Evolutionary conservation across 1,140 invertebrate species (phyloP), one percentile per base, ranked within the genome.

Genomic region (Gonioctena quinquepunctata): DNA sequence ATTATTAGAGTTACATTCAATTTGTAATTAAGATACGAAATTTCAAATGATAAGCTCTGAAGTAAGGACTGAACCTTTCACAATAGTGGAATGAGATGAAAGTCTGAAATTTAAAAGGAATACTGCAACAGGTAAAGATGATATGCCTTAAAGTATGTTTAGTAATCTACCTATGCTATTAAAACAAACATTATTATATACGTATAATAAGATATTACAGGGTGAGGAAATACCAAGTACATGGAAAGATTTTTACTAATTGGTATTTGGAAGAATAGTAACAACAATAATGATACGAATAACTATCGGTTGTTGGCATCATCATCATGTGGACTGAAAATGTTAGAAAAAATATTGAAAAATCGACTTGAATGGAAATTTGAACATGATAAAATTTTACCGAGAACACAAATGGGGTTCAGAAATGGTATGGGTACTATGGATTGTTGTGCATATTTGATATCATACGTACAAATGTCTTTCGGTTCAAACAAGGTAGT

Each of bases 291-390:
- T n/a, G 1, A 50, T 3, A 0, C n/a, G 1, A 42, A 27, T 6
- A 63, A 26, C 18, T 69, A 54, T 28, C 16, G 68, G 2, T 48
- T 59, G 0, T 62, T 69, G 3, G 27, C 52, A 11, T n/a, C 52
- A 4, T 19, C 68, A 5, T 52, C 68, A 23, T 49, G 22, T 54
- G 8, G 13, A 2, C 3, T 52, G 2, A 69, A 69, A 69, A 33
- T 22, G 2, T 28, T 69, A 2, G 60, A 69, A 57, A 63, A 50
- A n/a, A n/a, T 69, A 13, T 54, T 69, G 5, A 69, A 69, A 64
- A 69, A 63, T 26, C n/a, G 68, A 16, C 19, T 69, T 11, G 60
- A 69, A 28, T 64, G 61, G 59, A 5, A 11, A 18, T 22, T 69
- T 7, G 68, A 69, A 64, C 22, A 64, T 6, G 11, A 23, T 11